A percentile compares a stretch with the other conserved stretches of the same genome.
Conservation (phyloP, 2,888 invertebrate genomes). For the Philonicus albiceps region DNA sequence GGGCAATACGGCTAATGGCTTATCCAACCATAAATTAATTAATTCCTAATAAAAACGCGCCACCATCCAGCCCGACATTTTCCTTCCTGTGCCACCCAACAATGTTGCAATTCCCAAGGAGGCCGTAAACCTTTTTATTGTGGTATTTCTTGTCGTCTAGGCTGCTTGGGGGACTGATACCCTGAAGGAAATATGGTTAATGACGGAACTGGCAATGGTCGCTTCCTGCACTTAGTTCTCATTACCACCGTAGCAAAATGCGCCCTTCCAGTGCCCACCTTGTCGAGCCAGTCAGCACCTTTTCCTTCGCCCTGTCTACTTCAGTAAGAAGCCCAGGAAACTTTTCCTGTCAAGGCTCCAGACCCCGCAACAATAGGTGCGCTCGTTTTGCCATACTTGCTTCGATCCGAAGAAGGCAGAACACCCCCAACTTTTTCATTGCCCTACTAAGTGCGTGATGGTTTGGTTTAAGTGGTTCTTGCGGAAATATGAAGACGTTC, state of each 20-base stretch:
- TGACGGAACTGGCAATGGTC: slow-evolving; percentile 1
- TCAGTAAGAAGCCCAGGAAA: neutral
- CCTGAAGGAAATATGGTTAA: slow-evolving; percentile 17
- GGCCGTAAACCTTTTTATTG: slow-evolving; percentile 23
- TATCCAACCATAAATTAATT: slow-evolving; percentile 27
- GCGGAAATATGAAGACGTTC: slow-evolving; percentile 37
- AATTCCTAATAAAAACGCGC: slow-evolving; percentile 10
- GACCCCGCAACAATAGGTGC: neutral
- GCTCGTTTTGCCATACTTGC: neutral
- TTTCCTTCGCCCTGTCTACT: neutral
- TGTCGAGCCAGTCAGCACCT: neutral
- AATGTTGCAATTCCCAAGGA: slow-evolving; percentile 10
- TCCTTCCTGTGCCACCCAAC: neutral
- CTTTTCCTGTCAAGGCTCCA: neutral
- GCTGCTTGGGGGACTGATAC: slow-evolving; percentile 1
- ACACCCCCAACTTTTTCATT: slow-evolving; percentile 10
- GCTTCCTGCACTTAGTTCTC: slow-evolving; percentile 17
- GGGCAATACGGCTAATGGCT: slow-evolving; percentile 7
- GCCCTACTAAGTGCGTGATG: slow-evolving; percentile 9
- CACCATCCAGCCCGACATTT: neutral
- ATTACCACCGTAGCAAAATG: slow-evolving; percentile 3
- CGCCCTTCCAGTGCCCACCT: neutral
- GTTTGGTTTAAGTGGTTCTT: slow-evolving; percentile 26
- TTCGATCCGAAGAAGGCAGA: neutral
- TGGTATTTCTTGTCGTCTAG: neutral